Conservation (phyloP, 2,888 invertebrate genomes). For the Cenopis cana region DNA sequence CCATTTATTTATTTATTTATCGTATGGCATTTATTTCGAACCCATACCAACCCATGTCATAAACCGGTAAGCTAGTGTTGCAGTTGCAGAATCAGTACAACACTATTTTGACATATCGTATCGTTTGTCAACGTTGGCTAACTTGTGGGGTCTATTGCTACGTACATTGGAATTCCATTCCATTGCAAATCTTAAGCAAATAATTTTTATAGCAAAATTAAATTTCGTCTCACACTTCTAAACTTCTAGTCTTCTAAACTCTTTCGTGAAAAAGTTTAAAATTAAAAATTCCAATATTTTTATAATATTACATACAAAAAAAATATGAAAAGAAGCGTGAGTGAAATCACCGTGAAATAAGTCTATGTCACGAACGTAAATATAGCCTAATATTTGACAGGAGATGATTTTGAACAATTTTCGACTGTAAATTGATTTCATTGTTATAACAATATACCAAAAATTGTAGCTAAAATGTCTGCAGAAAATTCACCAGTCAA, state of each 20-base stretch:
- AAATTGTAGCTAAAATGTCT: constrained; percentile 59
- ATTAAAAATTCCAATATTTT: too few relatives aligned
- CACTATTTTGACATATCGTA: constrained; percentile 7
- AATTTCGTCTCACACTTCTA: neutral
- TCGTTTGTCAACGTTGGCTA: neutral
- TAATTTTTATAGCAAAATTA: neutral
- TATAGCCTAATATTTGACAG: constrained; percentile 28
- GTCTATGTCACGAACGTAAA: constrained; percentile 36
- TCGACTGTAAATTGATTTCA: constrained; percentile 30
- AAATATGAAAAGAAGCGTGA: constrained; percentile 4
- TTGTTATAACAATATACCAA: constrained; percentile 31
- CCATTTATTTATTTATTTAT: too few relatives aligned
- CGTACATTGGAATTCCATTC: constrained; percentile 4
- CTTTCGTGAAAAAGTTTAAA: too few relatives aligned
- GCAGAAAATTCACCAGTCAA: constrained; percentile 67
- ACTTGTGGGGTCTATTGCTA: constrained; percentile 8
- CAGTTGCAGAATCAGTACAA: too few relatives aligned
- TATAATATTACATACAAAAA: too few relatives aligned
- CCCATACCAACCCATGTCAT: too few relatives aligned
- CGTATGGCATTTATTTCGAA: too few relatives aligned
- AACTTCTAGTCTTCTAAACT: too few relatives aligned
- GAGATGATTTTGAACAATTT: constrained; percentile 45
- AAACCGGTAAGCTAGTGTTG: too few relatives aligned
- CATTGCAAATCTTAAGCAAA: neutral
- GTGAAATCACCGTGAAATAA: too few relatives aligned